phyloP scores from a whole-genome alignment of 1,140 invertebrate species.

The Leptopilina clavipes region DNA sequence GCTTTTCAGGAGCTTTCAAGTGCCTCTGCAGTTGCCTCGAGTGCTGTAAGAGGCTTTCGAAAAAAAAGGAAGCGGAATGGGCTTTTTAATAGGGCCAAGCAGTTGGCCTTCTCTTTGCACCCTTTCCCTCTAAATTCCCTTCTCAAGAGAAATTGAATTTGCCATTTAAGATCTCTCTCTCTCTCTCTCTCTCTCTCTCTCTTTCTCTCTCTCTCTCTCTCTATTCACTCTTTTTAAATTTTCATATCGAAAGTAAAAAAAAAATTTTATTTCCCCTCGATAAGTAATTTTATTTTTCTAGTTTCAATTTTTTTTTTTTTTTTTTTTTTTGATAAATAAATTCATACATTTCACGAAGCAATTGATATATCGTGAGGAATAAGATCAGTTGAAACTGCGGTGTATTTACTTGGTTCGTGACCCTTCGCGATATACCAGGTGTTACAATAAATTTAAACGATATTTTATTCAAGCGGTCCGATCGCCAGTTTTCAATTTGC shows the following conservation, averaged over 20 bases:
- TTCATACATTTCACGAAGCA: too few species aligned
- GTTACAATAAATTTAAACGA: conserved; percentile 74
- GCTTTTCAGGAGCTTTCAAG: conserved; percentile 76
- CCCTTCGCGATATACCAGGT: conserved; percentile 70
- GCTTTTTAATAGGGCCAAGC: conserved; percentile 75
- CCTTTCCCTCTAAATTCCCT: conserved; percentile 48
- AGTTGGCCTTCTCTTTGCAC: conserved; percentile 59
- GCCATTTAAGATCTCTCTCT: not conserved
- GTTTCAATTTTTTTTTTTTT: too few species aligned
- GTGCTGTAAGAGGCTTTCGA: conserved; percentile 75
- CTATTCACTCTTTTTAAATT: too few species aligned
- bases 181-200: too few species aligned
- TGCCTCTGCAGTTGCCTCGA: conserved; percentile 76
- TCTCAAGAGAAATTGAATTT: conserved; percentile 50
- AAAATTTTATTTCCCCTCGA: too few species aligned
- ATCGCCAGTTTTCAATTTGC: conserved; percentile 75
- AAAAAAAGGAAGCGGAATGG: conserved; percentile 75
- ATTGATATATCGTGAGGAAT: not conserved
- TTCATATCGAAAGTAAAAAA: too few species aligned
- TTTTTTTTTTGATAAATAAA: too few species aligned
- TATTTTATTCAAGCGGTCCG: conserved; percentile 74
- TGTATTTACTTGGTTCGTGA: conserved; percentile 58
- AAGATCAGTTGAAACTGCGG: conserved; percentile 17
- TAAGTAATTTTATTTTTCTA: too few species aligned
- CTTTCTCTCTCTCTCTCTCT: too few species aligned